Conservation (phyloP, 1,140 invertebrate species). For the Akabosia matsudoensis region DNA sequence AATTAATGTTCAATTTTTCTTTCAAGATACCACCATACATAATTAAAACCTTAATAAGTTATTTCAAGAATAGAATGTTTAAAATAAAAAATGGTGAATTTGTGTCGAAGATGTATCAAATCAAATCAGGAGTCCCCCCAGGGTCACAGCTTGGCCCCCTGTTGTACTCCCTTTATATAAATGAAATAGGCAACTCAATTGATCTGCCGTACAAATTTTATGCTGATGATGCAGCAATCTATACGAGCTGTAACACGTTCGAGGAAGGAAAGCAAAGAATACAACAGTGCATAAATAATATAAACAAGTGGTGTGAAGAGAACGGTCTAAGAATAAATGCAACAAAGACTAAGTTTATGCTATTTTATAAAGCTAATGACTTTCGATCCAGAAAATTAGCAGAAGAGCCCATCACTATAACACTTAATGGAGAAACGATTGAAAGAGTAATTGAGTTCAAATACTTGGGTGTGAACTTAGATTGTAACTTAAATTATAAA, state of each 20-base stretch:
- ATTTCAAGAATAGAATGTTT: background rate
- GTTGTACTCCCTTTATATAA: background rate
- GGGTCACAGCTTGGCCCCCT: background rate
- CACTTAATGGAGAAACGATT: background rate
- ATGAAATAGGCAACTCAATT: background rate
- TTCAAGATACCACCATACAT: background rate
- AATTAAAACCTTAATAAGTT: background rate
- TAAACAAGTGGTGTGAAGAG: background rate
- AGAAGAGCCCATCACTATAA: background rate
- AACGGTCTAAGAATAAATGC: background rate
- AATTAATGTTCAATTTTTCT: constrained; percentile 16
- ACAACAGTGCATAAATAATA: background rate
- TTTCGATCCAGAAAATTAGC: background rate
- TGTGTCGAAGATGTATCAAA: background rate
- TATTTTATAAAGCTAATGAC: background rate
- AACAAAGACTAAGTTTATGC: background rate
- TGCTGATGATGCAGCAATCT: background rate
- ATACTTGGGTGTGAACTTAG: constrained; percentile 9
- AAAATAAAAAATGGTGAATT: background rate
- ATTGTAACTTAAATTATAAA: background rate
- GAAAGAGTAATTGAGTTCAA: background rate
- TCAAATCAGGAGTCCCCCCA: constrained; percentile 42
- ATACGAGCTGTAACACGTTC: too few relatives aligned
- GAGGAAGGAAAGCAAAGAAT: background rate
- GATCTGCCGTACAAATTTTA: background rate